These are phyloP conservation scores for Thamnaconus septentrionalis DNA, from an alignment of 2,113 vertebrate genomes.

Conservation along the genomic window DNA sequence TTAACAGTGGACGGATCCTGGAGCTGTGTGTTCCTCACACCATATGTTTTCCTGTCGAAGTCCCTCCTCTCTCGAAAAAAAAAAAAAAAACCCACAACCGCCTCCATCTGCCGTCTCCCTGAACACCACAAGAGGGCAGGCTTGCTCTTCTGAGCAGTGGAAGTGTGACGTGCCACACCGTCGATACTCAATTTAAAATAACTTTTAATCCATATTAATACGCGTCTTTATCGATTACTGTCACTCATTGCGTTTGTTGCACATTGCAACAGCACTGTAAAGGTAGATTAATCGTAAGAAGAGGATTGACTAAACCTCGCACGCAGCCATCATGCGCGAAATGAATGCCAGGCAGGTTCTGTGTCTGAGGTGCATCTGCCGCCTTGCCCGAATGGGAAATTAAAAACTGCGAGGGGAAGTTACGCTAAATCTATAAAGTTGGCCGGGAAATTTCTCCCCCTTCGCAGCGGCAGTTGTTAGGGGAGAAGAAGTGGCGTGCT, in stretches of 20 bases:
- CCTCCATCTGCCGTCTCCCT: conserved; percentile 34
- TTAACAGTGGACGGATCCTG: conserved; percentile 78
- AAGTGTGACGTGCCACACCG: too few relatives aligned
- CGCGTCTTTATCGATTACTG: neutral
- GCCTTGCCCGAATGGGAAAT: conserved; percentile 73
- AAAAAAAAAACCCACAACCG: conserved; percentile 8
- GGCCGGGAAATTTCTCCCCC: conserved; percentile 71
- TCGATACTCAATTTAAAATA: too few relatives aligned
- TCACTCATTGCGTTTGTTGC: neutral
- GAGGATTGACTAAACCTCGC: conserved; percentile 36
- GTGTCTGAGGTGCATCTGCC: conserved; percentile 70
- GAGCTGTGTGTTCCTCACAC: conserved; percentile 74
- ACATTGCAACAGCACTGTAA: neutral
- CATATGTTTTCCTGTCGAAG: conserved; percentile 74
- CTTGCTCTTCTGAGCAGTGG: neutral
- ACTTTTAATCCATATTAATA: too few relatives aligned
- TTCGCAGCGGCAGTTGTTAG: conserved; percentile 79
- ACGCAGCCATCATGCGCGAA: conserved; percentile 54
- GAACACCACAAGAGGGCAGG: conserved; percentile 63
- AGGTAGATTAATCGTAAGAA: conserved; percentile 16
- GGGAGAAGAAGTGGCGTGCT: conserved; percentile 76
- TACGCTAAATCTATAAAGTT: conserved; percentile 78
- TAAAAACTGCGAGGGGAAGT: conserved; percentile 73
- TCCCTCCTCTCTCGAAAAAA: conserved; percentile 29
- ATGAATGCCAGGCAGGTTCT: conserved; percentile 56